Evolutionary conservation across 2,797 vertebrate genomes (phyloP).

Genomic region (Rhinogobio ventralis): DNA sequence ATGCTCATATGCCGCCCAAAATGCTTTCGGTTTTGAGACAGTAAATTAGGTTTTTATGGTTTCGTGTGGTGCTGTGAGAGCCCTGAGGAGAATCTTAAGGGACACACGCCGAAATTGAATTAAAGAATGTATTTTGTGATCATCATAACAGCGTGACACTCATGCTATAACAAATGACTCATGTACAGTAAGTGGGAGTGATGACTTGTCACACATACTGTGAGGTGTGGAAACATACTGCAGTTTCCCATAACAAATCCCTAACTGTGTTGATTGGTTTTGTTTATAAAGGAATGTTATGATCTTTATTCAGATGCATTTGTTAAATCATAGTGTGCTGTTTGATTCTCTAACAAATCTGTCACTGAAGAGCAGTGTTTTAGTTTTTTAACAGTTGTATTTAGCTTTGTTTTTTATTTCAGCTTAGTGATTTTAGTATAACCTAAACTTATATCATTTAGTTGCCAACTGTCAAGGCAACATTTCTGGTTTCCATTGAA

Average conservation of each 20-base stretch:
- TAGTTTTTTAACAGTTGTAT: not conserved
- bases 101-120: not conserved
- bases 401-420: not conserved
- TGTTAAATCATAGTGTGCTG: not conserved
- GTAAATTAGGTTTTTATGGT: no score
- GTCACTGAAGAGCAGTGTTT: not conserved
- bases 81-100: not conserved
- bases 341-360: not conserved
- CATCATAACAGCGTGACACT: not conserved
- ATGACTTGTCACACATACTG: not conserved
- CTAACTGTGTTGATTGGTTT: no score
- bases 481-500: not conserved
- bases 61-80: not conserved
- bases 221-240: not conserved
- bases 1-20: not conserved
- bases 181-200: not conserved
- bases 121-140: not conserved
- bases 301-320: not conserved
- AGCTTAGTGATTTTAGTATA: not conserved
- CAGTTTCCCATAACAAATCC: not conserved
- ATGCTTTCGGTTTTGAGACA: not conserved
- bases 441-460: not conserved
- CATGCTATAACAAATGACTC: constrained; percentile 4
- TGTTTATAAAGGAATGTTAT: not conserved
- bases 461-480: not conserved